Evolutionary conservation across 2,113 vertebrate genomes (phyloP).

Genomic region (Neopipo cinnamomea): DNA sequence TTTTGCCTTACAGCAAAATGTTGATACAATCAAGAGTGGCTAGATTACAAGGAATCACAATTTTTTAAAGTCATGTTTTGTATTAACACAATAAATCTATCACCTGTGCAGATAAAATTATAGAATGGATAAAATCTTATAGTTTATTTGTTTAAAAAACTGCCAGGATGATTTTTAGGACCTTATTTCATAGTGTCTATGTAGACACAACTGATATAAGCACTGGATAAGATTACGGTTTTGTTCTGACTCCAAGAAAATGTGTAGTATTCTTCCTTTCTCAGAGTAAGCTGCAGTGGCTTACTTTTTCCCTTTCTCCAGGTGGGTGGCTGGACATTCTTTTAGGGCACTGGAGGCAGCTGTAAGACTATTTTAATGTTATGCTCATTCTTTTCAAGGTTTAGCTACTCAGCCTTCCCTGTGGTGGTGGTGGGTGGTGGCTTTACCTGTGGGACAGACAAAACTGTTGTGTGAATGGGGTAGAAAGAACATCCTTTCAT

Average conservation of each 20-base stretch:
- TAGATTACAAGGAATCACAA: slow-evolving; percentile 62
- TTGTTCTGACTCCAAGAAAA: slow-evolving; percentile 12
- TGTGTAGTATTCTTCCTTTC: neutral
- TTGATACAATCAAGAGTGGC: slow-evolving; percentile 67
- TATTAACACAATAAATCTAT: slow-evolving; percentile 76
- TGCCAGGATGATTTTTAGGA: slow-evolving; percentile 54
- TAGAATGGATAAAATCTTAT: slow-evolving; percentile 54
- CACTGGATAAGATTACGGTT: neutral
- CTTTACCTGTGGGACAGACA: neutral
- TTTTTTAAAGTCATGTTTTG: slow-evolving; percentile 61
- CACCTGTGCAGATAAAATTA: slow-evolving; percentile 59
- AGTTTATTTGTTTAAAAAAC: slow-evolving; percentile 68
- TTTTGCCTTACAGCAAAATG: slow-evolving; percentile 37
- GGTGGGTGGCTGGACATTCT: neutral
- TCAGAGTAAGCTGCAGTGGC: neutral
- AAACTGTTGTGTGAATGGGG: fast-evolving
- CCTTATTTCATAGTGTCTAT: slow-evolving; percentile 36
- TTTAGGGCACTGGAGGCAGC: neutral
- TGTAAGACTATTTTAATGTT: neutral
- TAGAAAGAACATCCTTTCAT: fast-evolving
- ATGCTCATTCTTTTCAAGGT: neutral
- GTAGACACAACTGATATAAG: neutral
- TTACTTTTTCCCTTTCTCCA: neutral
- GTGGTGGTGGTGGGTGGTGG: fast-evolving
- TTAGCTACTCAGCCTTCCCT: no score